A percentile compares a stretch with the other conserved stretches of the same genome.
These are phyloP conservation scores for Chaitophorus viminalis DNA, from an alignment of 2,888 invertebrate genomes.

Conservation along the genomic window DNA sequence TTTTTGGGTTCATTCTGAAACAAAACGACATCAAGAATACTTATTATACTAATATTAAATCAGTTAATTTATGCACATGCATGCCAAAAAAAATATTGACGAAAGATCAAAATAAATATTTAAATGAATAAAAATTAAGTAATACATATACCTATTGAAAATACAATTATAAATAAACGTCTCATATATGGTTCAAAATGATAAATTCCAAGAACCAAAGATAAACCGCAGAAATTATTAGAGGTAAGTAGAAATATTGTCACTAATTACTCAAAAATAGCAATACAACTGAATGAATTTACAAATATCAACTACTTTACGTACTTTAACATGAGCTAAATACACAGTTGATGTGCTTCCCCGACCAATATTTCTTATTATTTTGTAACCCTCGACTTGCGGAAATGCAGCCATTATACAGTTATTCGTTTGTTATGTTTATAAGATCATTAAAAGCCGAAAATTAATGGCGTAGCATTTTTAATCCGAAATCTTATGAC, in stretches of 20 bases:
- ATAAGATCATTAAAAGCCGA: neutral
- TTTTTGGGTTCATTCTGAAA: constrained; percentile 73
- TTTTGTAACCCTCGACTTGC: constrained; percentile 71
- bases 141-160: no score
- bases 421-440: neutral
- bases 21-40: constrained; percentile 58
- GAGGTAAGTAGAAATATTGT: no score
- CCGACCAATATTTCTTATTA: constrained; percentile 80
- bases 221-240: neutral
- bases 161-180: no score
- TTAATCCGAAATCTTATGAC: neutral
- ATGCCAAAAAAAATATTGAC: no score
- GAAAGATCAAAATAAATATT: no score
- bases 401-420: constrained; percentile 43
- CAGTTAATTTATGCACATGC: neutral
- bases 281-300: neutral
- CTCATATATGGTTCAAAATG: neutral
- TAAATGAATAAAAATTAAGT: no score
- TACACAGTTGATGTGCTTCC: constrained; percentile 88
- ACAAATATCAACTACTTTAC: neutral
- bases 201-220: neutral
- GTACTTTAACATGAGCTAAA: constrained; percentile 79
- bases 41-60: neutral
- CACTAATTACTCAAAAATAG: neutral
- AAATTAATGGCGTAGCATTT: neutral